These are phyloP conservation scores for Eupithecia insigniata DNA, from an alignment of 2,888 invertebrate genomes.

Conservation along the genomic window DNA sequence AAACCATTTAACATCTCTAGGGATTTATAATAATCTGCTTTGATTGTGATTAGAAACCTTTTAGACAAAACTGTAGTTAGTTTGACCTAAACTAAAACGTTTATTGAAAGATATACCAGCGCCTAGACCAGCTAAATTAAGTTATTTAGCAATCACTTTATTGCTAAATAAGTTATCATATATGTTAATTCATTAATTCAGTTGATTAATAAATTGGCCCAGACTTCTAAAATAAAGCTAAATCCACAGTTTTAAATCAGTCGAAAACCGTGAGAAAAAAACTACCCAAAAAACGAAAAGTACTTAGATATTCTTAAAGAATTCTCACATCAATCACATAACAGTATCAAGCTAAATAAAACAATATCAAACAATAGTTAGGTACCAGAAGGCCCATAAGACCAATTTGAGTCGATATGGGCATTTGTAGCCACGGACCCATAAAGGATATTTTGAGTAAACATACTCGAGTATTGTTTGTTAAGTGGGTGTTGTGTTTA, in stretches of 20 bases:
- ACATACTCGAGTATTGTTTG: constrained; percentile 74
- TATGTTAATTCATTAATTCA: no score
- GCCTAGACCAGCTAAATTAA: neutral
- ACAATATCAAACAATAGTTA: constrained; percentile 68
- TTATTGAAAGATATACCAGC: no score
- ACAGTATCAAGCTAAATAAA: constrained; percentile 64
- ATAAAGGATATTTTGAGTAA: constrained; percentile 78
- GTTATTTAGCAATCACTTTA: no score
- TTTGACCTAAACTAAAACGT: no score
- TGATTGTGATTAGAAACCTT: neutral
- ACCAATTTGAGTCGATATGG: constrained; percentile 68
- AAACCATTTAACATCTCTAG: neutral
- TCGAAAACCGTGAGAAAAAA: constrained; percentile 6
- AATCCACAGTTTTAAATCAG: constrained; percentile 1
- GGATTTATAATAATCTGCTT: neutral
- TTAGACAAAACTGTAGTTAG: no score
- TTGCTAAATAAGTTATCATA: no score
- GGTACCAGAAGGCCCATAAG: constrained; percentile 61
- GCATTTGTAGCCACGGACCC: constrained; percentile 63
- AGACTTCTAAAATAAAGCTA: neutral
- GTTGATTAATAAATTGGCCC: neutral
- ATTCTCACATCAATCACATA: constrained; percentile 79
- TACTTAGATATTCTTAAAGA: constrained; percentile 15
- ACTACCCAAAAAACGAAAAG: neutral
- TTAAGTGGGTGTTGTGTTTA: constrained; percentile 49